Evolutionary conservation across 2,888 invertebrate genomes (phyloP).

Genomic region (Drosophila tanythrix): DNA sequence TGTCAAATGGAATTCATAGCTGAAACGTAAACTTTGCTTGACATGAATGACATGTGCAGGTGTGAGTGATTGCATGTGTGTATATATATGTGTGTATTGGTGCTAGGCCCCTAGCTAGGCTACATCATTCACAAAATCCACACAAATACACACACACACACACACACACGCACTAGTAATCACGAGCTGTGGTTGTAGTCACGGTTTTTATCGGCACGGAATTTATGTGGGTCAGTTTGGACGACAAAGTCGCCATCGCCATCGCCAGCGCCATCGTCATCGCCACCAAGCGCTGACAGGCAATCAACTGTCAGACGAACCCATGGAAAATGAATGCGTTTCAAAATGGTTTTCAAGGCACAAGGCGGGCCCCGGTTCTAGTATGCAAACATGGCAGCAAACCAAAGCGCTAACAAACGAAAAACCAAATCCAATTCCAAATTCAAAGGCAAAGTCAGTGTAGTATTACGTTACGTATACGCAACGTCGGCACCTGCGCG

Average conservation of each 20-base stretch:
- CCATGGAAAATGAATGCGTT: conserved; percentile 63
- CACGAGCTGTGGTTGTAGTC: conserved; percentile 45
- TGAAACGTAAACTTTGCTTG: conserved; percentile 63
- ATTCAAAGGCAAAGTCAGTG: conserved; percentile 12
- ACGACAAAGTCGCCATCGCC: conserved; percentile 14
- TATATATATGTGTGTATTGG: conserved; percentile 9
- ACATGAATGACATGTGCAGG: conserved; percentile 64
- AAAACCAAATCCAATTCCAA: conserved; percentile 27
- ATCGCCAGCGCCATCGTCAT: conserved; percentile 4
- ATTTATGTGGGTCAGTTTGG: conserved; percentile 71
- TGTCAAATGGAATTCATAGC: conserved; percentile 44
- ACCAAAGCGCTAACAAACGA: conserved; percentile 38
- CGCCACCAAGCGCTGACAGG: conserved; percentile 54
- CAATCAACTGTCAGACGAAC: conserved; percentile 63
- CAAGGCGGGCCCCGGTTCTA: conserved; percentile 29
- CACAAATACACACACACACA: conserved; percentile 29
- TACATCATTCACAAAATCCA: conserved; percentile 71
- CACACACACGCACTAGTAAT: conserved; percentile 22
- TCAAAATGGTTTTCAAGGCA: conserved; percentile 56
- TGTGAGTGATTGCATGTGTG: conserved; percentile 11
- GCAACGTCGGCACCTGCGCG: conserved; percentile 66
- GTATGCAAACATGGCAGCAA: conserved; percentile 34
- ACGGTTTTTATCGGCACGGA: conserved; percentile 54
- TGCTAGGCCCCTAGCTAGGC: conserved; percentile 34
- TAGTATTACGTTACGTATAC: conserved; percentile 64